Conservation (phyloP, 2,888 invertebrate species). For the Mylabris sibirica region DNA sequence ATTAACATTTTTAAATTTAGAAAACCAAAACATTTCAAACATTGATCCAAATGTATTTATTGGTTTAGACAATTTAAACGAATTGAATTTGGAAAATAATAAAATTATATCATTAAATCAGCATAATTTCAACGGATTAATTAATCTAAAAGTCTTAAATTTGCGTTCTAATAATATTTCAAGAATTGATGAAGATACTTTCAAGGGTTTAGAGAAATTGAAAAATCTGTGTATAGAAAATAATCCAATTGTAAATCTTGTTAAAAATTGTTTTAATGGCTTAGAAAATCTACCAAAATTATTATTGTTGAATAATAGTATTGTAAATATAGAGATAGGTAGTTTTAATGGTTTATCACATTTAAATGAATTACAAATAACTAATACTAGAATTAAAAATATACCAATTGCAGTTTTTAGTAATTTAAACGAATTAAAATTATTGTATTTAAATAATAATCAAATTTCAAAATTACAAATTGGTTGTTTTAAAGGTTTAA, state of each 20-base stretch:
- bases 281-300: slow-evolving; percentile 7
- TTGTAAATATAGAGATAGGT: slow-evolving; percentile 5
- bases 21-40: slow-evolving; percentile 13
- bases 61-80: neutral
- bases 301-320: neutral
- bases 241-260: neutral
- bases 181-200: neutral
- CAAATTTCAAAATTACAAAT: neutral
- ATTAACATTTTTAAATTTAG: slow-evolving; percentile 3
- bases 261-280: slow-evolving; percentile 13
- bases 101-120: neutral
- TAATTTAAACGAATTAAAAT: neutral
- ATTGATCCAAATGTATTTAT: neutral
- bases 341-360: neutral
- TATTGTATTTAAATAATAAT: neutral
- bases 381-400: neutral
- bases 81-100: neutral
- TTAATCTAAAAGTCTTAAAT: neutral
- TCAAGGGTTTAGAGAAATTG: slow-evolving; percentile 9
- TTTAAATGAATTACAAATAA: neutral
- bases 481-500: slow-evolving; percentile 7
- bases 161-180: slow-evolving; percentile 14
- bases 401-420: neutral
- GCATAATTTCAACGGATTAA: neutral
- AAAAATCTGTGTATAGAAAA: neutral